phyloP scores from a whole-genome alignment of 1,140 invertebrate genomes.

The Drosophila sproati region DNA sequence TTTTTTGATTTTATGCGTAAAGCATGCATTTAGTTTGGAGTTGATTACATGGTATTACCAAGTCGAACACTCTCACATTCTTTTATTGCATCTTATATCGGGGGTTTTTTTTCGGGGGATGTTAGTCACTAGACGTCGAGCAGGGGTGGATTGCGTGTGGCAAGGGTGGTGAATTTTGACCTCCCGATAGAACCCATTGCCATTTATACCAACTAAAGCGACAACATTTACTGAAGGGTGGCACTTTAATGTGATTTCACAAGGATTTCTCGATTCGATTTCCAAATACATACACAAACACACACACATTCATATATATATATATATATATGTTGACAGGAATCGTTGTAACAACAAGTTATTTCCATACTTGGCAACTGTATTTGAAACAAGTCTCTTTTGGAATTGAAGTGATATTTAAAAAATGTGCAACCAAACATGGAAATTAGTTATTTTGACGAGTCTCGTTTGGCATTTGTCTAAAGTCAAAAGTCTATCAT shows the following conservation, averaged over 20 bases:
- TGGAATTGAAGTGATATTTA: no score
- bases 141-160: constrained; percentile 29
- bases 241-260: constrained; percentile 42
- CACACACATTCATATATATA: neutral
- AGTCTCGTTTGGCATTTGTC: no score
- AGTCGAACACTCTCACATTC: no score
- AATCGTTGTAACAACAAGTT: neutral
- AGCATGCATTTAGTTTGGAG: neutral
- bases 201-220: constrained; percentile 22
- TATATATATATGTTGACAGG: neutral
- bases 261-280: constrained; percentile 23
- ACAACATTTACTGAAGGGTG: constrained; percentile 38
- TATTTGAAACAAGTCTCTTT: no score
- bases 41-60: neutral
- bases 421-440: no score
- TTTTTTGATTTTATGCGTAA: no score
- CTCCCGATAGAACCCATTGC: constrained; percentile 17
- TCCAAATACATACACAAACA: neutral
- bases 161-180: constrained; percentile 36
- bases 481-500: no score
- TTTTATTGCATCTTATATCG: neutral
- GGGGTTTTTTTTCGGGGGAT: constrained; percentile 3
- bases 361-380: neutral
- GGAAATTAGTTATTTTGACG: no score
- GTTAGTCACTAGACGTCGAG: constrained; percentile 21